Evolutionary conservation across 1,140 invertebrate genomes (phyloP).

Genomic region (Drosophila ercepeae): DNA sequence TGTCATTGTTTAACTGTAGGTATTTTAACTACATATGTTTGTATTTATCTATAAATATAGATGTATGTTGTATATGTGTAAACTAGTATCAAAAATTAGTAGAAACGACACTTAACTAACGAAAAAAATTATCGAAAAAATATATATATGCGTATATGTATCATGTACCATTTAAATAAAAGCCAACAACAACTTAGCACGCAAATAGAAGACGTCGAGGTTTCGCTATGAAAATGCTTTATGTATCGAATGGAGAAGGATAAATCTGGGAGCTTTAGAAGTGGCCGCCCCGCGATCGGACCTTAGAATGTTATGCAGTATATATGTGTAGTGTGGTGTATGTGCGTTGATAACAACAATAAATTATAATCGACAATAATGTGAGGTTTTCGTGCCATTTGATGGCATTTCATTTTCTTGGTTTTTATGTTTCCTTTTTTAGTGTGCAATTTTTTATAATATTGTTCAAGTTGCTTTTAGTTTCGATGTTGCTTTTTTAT

Average conservation of each 20-base stretch:
- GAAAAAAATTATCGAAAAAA: constrained; percentile 72
- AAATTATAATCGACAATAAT: constrained; percentile 79
- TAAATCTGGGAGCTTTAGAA: constrained; percentile 4
- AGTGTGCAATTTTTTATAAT: constrained; percentile 58
- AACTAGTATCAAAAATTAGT: constrained; percentile 82
- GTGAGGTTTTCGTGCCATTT: constrained; percentile 69
- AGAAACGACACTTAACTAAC: constrained; percentile 77
- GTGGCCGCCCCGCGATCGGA: constrained; percentile 19
- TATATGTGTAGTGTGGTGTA: constrained; percentile 17
- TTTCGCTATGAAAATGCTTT: constrained; percentile 45
- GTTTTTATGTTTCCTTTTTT: constrained; percentile 19
- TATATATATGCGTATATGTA: constrained; percentile 26
- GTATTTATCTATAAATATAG: constrained; percentile 57
- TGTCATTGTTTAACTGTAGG: constrained; percentile 63
- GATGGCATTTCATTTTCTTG: constrained; percentile 56
- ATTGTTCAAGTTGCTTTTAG: constrained; percentile 72
- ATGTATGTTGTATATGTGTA: constrained; percentile 71
- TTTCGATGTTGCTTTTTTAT: constrained; percentile 63
- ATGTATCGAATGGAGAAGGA: constrained; percentile 28
- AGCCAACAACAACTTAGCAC: constrained; percentile 71
- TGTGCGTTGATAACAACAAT: constrained; percentile 72
- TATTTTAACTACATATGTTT: constrained; percentile 47
- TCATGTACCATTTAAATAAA: constrained; percentile 60
- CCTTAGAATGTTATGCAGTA: constrained; percentile 26
- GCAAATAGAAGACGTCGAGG: constrained; percentile 64